Evolutionary conservation across 2,888 invertebrate species (phyloP), one percentile per base, ranked within the genome.

Genomic region (Agonopterix subpropinquella): DNA sequence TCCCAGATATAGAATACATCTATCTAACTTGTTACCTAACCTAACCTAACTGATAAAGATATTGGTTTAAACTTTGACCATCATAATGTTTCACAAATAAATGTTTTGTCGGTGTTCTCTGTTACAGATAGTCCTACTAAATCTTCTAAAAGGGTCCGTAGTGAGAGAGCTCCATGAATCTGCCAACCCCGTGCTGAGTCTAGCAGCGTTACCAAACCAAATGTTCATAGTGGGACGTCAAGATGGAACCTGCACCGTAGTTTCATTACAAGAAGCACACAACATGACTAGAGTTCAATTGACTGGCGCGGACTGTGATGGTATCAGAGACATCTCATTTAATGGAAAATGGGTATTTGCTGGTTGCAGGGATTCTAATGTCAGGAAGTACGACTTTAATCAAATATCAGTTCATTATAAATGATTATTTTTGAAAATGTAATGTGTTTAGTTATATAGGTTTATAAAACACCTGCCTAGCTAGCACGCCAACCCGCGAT

Each of bases 231-330:
- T 86, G 11, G 90, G 91, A 7, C 87, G 91, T 53, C 90, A 91
- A 77, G 92, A 93, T 65, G 93, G 93, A 0, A 89, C 90, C 0
- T 91, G 92, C 60, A 89, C 89, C 41, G 88, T 89, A 8, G 67
- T 89, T 37, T 89, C 89, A 11, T 61, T 89, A 48, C 73, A 82
- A 51, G 77, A 82, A 42, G 63, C 73, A 11, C 73, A 76, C 48
- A 62, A 56, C 39, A 47, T 62, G 47, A 63, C 72, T 3, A 70
- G 83, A 51, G 78, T 91, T 0, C 91, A 92, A 52, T 73, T 94
- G n/a, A 92, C 92, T 7, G 94, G 94, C 0, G 85, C 93, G 0
- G 92, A 94, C 63, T 92, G 90, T 71, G 94, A 94, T 62, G 92
- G 93, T 0, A 88, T 94, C 11, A 90, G 93, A 67, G 90, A 90